phyloP scores from a whole-genome alignment of 1,140 invertebrate species.

The Drosophila bifasciata region DNA sequence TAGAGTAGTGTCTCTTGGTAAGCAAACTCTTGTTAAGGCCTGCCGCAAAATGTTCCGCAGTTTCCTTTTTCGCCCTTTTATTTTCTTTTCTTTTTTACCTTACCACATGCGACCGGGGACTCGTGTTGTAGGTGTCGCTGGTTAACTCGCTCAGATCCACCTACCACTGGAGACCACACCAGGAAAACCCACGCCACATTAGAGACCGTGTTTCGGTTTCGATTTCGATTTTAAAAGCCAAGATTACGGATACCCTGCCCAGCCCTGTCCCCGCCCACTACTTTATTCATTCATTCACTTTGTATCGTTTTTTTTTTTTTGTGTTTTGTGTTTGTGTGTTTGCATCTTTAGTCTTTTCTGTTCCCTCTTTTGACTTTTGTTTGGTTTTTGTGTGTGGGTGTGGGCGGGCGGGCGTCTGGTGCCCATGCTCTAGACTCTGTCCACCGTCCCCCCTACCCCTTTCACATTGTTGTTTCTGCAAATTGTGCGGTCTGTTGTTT shows the following conservation, averaged over 20 bases:
- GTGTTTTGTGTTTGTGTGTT: conserved; percentile 26
- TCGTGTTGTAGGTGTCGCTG: conserved; percentile 65
- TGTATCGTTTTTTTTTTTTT: conserved; percentile 27
- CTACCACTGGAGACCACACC: conserved; percentile 16
- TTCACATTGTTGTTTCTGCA: conserved; percentile 80
- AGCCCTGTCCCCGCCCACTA: not conserved
- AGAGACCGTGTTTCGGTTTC: conserved; percentile 34
- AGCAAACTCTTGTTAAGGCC: conserved; percentile 2
- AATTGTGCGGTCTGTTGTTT: conserved; percentile 78
- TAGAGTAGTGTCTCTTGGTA: not conserved
- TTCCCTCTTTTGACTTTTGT: conserved; percentile 21
- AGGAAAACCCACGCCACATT: conserved; percentile 36
- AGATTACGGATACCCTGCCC: conserved; percentile 38
- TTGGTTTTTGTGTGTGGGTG: conserved; percentile 41
- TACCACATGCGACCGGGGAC: conserved; percentile 34
- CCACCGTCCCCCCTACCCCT: conserved; percentile 19
- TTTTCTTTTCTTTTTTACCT: no score
- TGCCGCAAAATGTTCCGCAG: conserved; percentile 52
- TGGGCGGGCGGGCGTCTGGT: conserved; percentile 30
- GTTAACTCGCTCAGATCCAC: conserved; percentile 72
- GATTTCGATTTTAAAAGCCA: conserved; percentile 54
- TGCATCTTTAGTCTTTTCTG: conserved; percentile 18
- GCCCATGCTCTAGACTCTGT: no score
- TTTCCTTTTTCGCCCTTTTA: conserved; percentile 44
- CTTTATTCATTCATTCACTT: no score